These are phyloP conservation scores for Drosophila truncata DNA, from an alignment of 1,140 invertebrate genomes.

Conservation along the genomic window DNA sequence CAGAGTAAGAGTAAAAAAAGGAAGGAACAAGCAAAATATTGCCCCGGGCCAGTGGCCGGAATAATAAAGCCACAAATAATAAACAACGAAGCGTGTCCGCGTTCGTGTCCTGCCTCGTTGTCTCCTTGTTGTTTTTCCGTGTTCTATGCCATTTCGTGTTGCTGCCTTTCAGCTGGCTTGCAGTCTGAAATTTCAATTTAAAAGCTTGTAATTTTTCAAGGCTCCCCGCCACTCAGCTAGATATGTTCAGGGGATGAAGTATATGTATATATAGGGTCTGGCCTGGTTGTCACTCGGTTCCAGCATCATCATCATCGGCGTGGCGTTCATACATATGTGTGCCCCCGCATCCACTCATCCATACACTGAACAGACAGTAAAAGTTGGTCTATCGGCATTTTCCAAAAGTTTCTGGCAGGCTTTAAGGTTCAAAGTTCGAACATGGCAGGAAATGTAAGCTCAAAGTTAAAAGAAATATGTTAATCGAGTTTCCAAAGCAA, in stretches of 20 bases:
- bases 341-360: slow-evolving; percentile 18
- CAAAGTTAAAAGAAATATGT: slow-evolving; percentile 24
- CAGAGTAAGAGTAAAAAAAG: slow-evolving; percentile 13
- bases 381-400: slow-evolving; percentile 32
- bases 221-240: slow-evolving; percentile 7
- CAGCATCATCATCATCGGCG: slow-evolving; percentile 26
- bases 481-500: slow-evolving; percentile 32
- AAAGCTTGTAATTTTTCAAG: slow-evolving; percentile 68
- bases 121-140: slow-evolving; percentile 26
- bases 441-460: not conserved
- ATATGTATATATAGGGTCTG: slow-evolving; percentile 2
- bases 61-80: slow-evolving; percentile 66
- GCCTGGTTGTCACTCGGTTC: slow-evolving; percentile 29
- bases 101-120: slow-evolving; percentile 35
- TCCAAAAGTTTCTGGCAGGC: not conserved
- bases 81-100: slow-evolving; percentile 46
- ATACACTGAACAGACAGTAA: slow-evolving; percentile 38
- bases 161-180: slow-evolving; percentile 29
- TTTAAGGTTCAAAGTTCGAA: slow-evolving; percentile 10
- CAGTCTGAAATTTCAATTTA: slow-evolving; percentile 73
- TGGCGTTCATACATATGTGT: slow-evolving; percentile 25
- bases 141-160: slow-evolving; percentile 16
- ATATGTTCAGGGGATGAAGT: not conserved
- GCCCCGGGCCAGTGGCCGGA: slow-evolving; percentile 42
- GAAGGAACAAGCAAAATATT: slow-evolving; percentile 28